Base-by-base conservation (phyloP, 2,113 vertebrate genomes). In the Sebastes schlegelii region DNA sequence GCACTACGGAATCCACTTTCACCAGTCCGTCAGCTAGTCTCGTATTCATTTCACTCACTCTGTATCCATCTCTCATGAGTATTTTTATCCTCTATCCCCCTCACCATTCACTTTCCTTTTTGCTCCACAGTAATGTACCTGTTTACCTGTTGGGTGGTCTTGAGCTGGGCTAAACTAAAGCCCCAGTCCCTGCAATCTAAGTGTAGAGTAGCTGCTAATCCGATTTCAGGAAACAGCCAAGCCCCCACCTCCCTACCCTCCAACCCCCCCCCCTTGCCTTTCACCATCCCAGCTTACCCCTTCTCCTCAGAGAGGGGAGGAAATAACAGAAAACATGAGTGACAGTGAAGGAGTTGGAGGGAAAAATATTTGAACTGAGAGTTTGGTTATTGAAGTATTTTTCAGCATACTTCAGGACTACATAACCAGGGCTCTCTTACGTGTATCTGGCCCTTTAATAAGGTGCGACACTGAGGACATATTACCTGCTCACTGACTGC, bases 71-170 rank as follows among this genome's bases (percentile, higher is more conserved):
- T 79, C 80, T 87, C 84, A 54, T 81, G 82, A 83, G 79, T 85
- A 81, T 85, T 89, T 82, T 89, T 72, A 89, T 88, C 86, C 87
- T 79, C 69, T 62, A 40, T 67, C 74, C 67, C 26, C 68, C 63
- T 63, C 57, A 63, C 75, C 52, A 49, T 80, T 91, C 83, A 42
- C 86, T 92, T 85, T 89, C 68, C 77, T 66, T 89, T 83, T 82
- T 66, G 58, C 88, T 87, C 75, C 80, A 88, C 89, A 88, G 92
- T 92, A 94, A 95, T 93, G 91, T 94, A 95, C 95, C 95, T 95
- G 95, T 95, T 95, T 95, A 95, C 94, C 94, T 95, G 92, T 93
- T 96, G 96, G 96, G 96, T 96, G 95, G 96, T 96, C 96, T 88
- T 89, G 92, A 93, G 93, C 89, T 76, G 70, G 78, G 84, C 93